Percentiles rank a stretch among this genome's conserved stretches.
Evolutionary conservation across 2,113 vertebrate genomes (phyloP).

Genomic region (Holacanthus passer): DNA sequence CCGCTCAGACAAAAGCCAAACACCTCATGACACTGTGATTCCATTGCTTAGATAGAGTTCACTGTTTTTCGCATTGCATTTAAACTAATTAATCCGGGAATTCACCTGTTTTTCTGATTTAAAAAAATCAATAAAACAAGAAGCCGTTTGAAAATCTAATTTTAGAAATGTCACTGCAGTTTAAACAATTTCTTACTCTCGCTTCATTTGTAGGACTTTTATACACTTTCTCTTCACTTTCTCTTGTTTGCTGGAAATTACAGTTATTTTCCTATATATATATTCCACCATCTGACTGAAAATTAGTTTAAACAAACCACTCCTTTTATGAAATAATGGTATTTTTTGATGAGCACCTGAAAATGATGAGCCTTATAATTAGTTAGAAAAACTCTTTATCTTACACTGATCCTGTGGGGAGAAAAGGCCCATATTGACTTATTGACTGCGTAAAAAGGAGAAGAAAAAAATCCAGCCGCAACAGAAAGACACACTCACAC

Average conservation of each 20-base stretch:
- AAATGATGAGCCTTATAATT: not conserved
- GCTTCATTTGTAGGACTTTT: not conserved
- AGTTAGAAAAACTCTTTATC: conserved; percentile 20
- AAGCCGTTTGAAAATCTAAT: not conserved
- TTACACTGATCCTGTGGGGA: conserved; percentile 4
- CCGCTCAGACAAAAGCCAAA: conserved; percentile 39
- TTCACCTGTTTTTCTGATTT: not conserved
- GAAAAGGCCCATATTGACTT: conserved; percentile 40
- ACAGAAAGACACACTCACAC: conserved; percentile 2
- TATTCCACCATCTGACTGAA: not conserved
- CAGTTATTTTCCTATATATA: not conserved
- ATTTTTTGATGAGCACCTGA: not conserved
- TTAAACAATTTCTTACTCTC: not conserved
- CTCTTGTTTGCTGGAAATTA: not conserved
- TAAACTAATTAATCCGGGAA: not conserved
- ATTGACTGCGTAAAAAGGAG: not conserved
- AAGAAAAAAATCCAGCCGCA: not conserved
- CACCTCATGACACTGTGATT: conserved; percentile 18
- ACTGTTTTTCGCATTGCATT: not conserved
- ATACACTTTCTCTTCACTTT: not conserved
- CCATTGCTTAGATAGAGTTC: not conserved
- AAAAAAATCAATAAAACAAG: not conserved
- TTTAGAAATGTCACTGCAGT: not conserved
- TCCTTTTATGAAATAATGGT: not conserved
- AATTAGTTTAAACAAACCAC: not conserved